phyloP scores from a whole-genome alignment of 2,113 vertebrate genomes.

The Dromas ardeola region DNA sequence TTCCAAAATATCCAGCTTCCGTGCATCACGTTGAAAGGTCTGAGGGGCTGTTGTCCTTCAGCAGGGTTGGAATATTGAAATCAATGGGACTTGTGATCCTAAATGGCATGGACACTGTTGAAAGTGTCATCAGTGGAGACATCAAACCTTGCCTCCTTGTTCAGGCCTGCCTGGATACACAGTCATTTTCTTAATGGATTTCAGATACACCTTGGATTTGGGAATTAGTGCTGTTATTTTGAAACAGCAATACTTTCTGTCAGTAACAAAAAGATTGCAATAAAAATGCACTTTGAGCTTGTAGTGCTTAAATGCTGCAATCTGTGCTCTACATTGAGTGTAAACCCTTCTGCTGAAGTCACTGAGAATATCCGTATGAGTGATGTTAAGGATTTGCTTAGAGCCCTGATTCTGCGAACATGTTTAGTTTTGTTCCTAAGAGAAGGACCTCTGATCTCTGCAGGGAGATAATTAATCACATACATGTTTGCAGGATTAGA shows the following conservation, averaged over 20 bases:
- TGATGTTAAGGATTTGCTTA: not conserved
- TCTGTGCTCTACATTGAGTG: not conserved
- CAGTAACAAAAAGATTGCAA: not conserved
- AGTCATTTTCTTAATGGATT: not conserved
- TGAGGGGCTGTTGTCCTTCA: not conserved
- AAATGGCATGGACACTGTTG: not conserved
- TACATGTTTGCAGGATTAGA: not conserved
- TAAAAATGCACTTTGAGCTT: not conserved
- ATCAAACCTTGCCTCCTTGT: not conserved
- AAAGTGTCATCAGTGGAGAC: not conserved
- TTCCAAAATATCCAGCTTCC: not conserved
- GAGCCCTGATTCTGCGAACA: not conserved
- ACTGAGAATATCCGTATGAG: not conserved
- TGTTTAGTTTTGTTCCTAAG: not conserved
- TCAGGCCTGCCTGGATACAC: not conserved
- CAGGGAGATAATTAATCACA: not conserved
- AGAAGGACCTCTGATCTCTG: not conserved
- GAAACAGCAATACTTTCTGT: not conserved
- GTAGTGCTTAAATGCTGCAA: not conserved
- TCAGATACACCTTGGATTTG: not conserved
- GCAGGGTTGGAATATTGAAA: not conserved
- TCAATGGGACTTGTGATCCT: not conserved
- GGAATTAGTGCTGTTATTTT: not conserved
- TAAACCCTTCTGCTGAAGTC: not conserved
- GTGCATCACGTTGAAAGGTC: accelerated